Evolutionary conservation across 2,797 vertebrate species (phyloP).

Genomic region (Liasis olivaceus): DNA sequence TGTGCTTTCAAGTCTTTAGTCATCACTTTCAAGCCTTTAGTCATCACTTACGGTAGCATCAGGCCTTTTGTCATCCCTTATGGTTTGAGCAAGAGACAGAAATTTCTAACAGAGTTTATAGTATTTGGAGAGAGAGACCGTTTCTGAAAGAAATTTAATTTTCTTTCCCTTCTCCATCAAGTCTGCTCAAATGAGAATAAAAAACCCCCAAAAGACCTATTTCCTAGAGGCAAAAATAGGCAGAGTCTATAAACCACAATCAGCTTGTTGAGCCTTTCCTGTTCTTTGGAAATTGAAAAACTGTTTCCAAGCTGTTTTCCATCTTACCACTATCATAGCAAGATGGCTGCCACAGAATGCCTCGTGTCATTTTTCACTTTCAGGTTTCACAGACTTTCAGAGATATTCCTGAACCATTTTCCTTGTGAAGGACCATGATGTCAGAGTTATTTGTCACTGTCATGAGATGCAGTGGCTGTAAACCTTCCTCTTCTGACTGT

Average conservation of each 20-base stretch:
- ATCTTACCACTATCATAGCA: constrained; percentile 41
- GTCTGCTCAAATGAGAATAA: neutral
- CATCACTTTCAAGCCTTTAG: no score
- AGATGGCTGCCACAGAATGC: constrained; percentile 36
- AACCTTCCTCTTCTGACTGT: constrained; percentile 25
- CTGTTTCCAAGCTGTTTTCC: constrained; percentile 32
- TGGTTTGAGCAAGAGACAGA: neutral
- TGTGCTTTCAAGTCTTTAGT: neutral
- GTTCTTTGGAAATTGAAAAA: constrained; percentile 7
- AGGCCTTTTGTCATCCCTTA: neutral
- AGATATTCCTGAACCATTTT: constrained; percentile 51
- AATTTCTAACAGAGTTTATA: neutral
- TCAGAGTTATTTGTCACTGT: constrained; percentile 12
- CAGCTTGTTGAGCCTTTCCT: neutral
- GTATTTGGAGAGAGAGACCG: neutral
- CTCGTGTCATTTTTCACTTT: constrained; percentile 50
- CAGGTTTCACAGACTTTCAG: constrained; percentile 22
- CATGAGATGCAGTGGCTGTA: constrained; percentile 22
- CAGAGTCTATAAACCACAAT: neutral
- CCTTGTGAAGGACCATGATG: constrained; percentile 31
- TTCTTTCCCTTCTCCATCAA: neutral
- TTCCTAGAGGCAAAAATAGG: neutral
- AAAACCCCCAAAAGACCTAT: neutral
- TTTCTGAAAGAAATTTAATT: neutral
- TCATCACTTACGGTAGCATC: no score